Evolutionary conservation across 1,140 invertebrate genomes (phyloP).

Genomic region (Neotoxoptera formosana): DNA sequence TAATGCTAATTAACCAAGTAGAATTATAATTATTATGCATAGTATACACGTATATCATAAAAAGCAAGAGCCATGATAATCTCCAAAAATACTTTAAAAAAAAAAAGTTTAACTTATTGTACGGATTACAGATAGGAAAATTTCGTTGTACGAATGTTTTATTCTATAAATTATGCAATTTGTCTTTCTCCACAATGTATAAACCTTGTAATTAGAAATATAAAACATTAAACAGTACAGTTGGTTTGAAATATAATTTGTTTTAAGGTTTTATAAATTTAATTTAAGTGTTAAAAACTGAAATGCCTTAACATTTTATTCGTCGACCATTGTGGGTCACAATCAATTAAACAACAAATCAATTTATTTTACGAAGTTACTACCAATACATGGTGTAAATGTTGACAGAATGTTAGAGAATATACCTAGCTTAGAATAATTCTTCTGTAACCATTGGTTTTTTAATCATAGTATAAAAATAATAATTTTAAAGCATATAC

Average conservation of each 20-base stretch:
- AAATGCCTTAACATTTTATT: neutral
- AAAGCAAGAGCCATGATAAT: neutral
- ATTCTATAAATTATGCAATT: neutral
- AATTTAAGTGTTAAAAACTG: neutral
- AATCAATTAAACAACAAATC: no score
- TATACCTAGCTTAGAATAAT: no score
- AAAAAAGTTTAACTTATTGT: neutral
- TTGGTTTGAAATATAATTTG: neutral
- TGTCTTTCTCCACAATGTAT: neutral
- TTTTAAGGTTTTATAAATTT: conserved; percentile 3
- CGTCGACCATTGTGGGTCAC: no score
- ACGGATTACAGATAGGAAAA: neutral
- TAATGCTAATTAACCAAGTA: neutral
- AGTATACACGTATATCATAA: neutral
- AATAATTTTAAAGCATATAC: no score
- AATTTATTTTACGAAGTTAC: no score
- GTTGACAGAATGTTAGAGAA: no score
- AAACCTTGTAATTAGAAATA: neutral
- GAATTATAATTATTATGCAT: neutral
- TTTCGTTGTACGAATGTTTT: neutral
- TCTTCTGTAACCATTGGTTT: no score
- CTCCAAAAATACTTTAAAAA: neutral
- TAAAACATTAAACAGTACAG: neutral
- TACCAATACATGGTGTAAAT: no score
- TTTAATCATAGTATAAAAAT: no score